Conservation (phyloP, 2,113 vertebrate species). For the Brevimyrus niger region DNA sequence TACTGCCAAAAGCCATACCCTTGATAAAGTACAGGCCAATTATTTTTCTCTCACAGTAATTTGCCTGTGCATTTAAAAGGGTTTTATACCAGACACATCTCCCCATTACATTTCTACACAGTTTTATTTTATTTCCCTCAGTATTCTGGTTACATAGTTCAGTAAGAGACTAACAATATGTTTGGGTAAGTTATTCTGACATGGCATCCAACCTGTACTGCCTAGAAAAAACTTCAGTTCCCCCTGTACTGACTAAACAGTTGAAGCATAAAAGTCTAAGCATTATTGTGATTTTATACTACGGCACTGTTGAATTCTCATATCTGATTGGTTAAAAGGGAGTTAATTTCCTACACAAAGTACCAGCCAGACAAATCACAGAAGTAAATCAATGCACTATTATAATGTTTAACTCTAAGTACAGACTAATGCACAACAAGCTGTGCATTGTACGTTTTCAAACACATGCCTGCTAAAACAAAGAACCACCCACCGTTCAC, state of each 20-base stretch:
- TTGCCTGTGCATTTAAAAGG: not conserved
- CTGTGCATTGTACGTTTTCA: not conserved
- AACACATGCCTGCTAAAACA: not conserved
- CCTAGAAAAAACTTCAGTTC: not conserved
- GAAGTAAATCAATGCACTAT: not conserved
- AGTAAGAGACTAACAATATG: not conserved
- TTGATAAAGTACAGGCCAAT: conserved; percentile 25
- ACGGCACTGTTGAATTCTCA: not conserved
- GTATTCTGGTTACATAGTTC: not conserved
- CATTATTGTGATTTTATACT: not conserved
- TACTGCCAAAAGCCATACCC: conserved; percentile 58
- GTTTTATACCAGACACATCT: too few relatives aligned
- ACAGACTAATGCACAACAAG: not conserved
- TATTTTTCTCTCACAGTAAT: not conserved
- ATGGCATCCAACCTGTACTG: not conserved
- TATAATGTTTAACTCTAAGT: not conserved
- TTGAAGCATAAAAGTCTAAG: not conserved
- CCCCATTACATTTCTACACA: not conserved
- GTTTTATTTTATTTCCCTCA: not conserved
- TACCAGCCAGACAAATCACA: not conserved
- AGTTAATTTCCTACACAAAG: not conserved
- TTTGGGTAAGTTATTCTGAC: not conserved
- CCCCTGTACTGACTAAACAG: not conserved
- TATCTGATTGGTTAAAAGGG: not conserved
- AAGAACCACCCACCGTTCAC: not conserved